Conservation (phyloP, 2,113 vertebrate species). For the Thunnus maccoyii region DNA sequence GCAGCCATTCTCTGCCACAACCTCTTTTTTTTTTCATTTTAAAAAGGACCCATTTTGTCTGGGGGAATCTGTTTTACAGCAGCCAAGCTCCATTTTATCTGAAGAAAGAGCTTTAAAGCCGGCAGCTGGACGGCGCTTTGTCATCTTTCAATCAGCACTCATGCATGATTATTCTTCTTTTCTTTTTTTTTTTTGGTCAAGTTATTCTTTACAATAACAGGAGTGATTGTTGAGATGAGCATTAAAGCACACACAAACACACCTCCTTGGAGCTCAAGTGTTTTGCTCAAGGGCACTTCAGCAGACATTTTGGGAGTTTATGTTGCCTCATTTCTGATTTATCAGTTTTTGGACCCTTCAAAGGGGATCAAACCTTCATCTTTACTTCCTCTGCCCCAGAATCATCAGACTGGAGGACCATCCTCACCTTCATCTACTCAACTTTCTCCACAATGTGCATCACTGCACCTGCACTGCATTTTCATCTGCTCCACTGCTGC, state of each 20-base stretch:
- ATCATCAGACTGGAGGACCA: neutral
- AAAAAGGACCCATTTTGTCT: constrained; percentile 52
- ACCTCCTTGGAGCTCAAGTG: neutral
- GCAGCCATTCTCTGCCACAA: constrained; percentile 31
- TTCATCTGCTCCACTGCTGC: neutral
- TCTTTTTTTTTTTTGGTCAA: neutral
- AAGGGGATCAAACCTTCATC: constrained; percentile 12
- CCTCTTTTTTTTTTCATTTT: constrained; percentile 17
- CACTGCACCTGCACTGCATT: constrained; percentile 1
- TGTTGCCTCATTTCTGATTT: neutral
- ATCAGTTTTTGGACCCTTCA: neutral
- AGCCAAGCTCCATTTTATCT: constrained; percentile 52
- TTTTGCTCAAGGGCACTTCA: constrained; percentile 23
- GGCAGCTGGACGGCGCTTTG: constrained; percentile 52
- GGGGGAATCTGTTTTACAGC: constrained; percentile 29
- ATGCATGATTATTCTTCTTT: constrained; percentile 5
- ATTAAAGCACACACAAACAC: neutral
- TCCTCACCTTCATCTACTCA: neutral
- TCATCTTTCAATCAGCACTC: constrained; percentile 44
- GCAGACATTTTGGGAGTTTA: neutral
- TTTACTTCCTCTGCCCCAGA: neutral
- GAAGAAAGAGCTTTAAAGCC: constrained; percentile 45
- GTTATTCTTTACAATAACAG: constrained; percentile 2
- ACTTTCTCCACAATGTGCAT: constrained; percentile 21
- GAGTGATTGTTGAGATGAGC: neutral